These are phyloP conservation scores for Erebia palarica DNA, from an alignment of 2,888 invertebrate species.

Conservation along the genomic window DNA sequence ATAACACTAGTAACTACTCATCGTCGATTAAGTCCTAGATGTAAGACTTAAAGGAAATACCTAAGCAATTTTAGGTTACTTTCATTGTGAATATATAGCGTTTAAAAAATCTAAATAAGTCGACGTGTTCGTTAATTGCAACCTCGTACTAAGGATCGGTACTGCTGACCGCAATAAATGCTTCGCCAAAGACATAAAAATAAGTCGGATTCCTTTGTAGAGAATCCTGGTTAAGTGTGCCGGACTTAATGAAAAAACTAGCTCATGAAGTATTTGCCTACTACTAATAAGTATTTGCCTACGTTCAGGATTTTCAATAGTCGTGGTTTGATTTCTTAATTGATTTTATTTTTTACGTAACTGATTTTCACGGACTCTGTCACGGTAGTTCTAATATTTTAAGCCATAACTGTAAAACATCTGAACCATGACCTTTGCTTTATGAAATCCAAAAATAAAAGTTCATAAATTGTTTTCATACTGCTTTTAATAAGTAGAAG, in stretches of 20 bases:
- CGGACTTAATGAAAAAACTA: constrained; percentile 58
- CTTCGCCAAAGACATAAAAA: constrained; percentile 69
- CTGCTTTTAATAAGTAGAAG: background rate
- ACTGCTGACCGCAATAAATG: constrained; percentile 71
- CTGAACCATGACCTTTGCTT: too few relatives aligned
- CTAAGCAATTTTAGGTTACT: too few relatives aligned
- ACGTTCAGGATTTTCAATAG: background rate
- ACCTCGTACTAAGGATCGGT: too few relatives aligned
- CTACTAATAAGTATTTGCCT: background rate
- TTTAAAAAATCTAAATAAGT: too few relatives aligned
- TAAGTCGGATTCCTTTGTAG: constrained; percentile 65
- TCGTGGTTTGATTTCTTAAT: background rate
- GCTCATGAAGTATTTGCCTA: constrained; percentile 54
- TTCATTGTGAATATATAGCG: too few relatives aligned
- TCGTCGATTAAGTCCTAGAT: too few relatives aligned
- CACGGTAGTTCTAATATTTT: too few relatives aligned
- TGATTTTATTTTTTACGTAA: background rate
- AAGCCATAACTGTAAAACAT: too few relatives aligned
- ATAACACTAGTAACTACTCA: too few relatives aligned
- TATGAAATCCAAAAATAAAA: background rate
- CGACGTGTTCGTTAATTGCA: too few relatives aligned
- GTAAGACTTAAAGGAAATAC: too few relatives aligned
- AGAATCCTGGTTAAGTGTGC: constrained; percentile 65
- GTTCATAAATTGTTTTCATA: background rate
- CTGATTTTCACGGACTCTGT: too few relatives aligned